Evolutionary conservation across 2,113 vertebrate genomes (phyloP), one percentile per base, ranked within the genome.

Genomic region (Gasterosteus aculeatus): DNA sequence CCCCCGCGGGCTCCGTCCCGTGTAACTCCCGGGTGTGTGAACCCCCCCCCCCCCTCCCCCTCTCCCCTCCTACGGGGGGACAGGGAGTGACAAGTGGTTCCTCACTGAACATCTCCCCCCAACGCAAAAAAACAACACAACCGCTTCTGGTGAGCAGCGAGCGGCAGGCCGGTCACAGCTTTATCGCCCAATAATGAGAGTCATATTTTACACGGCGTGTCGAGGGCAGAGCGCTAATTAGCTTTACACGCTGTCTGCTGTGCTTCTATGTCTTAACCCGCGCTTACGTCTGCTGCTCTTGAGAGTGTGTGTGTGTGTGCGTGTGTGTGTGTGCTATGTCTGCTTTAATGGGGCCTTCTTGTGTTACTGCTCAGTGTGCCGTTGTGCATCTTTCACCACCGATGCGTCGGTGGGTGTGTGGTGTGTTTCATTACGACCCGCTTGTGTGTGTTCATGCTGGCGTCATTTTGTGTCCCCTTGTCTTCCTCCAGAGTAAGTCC

Each of bases 401-500:
- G 59, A 47, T 33, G 47, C n/a, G 26, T 33, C 41, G 4, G n/a
- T 7, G 31, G 29, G 19, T 35, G 3, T 26, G 56, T 26, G 3
- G 8, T 74, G 42, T 46, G 51, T 69, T 64, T 65, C 47, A n/a
- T 75, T 75, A 33, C 47, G 26, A 41, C 41, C 22, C 3, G 3
- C 49, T 68, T 41, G 49, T 69, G 38, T 59, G 15, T 22, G 10
- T 35, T 77, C 18, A 39, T 57, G 7, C 31, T 75, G 5, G 35
- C 33, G 33, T 64, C 9, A 26, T 26, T 76, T 60, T 81, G 22
- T 64, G 57, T 19, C 15, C 46, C 10, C 49, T 10, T 69, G 49
- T 86, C 29, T 80, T 61, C 51, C 47, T 58, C 10, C 85, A 95
- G 94, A 95, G 94, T 88, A 95, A 95, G 86, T 94, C 94, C 0